Percentiles rank a stretch among this genome's conserved stretches.
Conservation (phyloP, 2,113 vertebrate genomes). For the Phainopepla nitens region DNA sequence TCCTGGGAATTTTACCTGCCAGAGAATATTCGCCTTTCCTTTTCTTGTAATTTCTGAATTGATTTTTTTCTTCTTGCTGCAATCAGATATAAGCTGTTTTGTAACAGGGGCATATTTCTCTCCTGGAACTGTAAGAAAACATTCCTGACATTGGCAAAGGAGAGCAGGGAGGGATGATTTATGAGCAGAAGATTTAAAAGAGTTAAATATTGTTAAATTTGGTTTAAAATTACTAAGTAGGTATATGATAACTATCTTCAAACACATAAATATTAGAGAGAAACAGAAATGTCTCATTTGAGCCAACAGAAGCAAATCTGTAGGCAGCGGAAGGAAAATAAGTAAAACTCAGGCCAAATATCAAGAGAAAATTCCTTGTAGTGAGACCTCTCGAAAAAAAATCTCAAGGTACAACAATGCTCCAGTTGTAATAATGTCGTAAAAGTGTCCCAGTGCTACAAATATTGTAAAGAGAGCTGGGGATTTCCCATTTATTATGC, state of each 20-base stretch:
- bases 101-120: not conserved
- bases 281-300: not conserved
- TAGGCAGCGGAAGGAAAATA: not conserved
- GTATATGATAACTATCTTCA: slow-evolving; percentile 47
- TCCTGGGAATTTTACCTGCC: slow-evolving; percentile 5
- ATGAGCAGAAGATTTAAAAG: slow-evolving; percentile 26
- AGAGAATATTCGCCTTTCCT: not conserved
- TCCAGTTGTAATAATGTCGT: slow-evolving; percentile 29
- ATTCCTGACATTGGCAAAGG: not conserved
- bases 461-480: slow-evolving; percentile 34
- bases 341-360: not conserved
- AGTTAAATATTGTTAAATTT: not conserved
- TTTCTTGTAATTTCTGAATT: not conserved
- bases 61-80: not conserved
- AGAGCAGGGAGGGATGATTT: not conserved
- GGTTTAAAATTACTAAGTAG: slow-evolving; percentile 22
- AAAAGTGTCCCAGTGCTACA: slow-evolving; percentile 35
- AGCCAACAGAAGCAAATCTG: slow-evolving; percentile 27
- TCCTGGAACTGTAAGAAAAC: slow-evolving; percentile 10
- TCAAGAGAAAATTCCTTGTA: slow-evolving; percentile 3
- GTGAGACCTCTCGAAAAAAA: not conserved
- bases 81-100: slow-evolving; percentile 2
- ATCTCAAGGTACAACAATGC: slow-evolving; percentile 40
- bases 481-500: slow-evolving; percentile 50
- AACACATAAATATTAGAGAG: slow-evolving; percentile 1